These are phyloP conservation scores for Cathartes aura DNA, from an alignment of 2,113 vertebrate genomes.

Conservation along the genomic window DNA sequence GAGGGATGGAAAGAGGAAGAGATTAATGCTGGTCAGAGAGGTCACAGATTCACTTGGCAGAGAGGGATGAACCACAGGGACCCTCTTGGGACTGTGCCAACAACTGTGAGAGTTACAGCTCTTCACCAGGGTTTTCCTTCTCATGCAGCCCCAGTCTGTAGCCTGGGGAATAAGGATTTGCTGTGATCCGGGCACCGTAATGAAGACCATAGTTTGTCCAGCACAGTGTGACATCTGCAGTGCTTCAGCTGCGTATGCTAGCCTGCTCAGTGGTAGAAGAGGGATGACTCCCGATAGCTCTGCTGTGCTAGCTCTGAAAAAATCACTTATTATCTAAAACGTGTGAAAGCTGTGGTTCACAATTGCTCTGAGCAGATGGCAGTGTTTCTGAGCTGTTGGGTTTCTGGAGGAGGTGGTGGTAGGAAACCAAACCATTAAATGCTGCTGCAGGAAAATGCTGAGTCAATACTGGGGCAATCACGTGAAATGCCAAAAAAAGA, in stretches of 20 bases:
- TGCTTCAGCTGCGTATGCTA: rapidly evolving
- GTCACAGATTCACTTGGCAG: background rate
- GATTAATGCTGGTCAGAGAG: background rate
- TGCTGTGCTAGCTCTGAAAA: background rate
- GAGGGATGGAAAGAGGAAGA: background rate
- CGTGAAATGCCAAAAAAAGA: constrained; percentile 52
- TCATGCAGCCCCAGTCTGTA: background rate
- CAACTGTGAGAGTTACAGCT: background rate
- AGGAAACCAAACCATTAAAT: constrained; percentile 73
- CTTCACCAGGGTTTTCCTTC: background rate
- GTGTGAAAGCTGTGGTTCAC: background rate
- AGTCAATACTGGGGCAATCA: constrained; percentile 66
- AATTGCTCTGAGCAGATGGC: background rate
- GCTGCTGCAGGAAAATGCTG: constrained; percentile 60
- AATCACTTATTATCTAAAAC: rapidly evolving
- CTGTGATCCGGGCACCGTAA: background rate
- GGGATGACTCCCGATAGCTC: background rate
- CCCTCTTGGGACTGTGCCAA: background rate
- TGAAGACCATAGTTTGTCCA: rapidly evolving
- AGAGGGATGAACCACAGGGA: background rate
- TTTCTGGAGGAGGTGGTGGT: constrained; percentile 53
- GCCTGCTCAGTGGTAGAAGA: background rate
- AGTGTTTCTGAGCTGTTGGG: background rate
- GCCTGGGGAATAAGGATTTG: background rate
- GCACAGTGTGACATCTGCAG: background rate